Evolutionary conservation across 2,113 vertebrate genomes (phyloP), one percentile per base, ranked within the genome.

Genomic region (Leuciscus idus): DNA sequence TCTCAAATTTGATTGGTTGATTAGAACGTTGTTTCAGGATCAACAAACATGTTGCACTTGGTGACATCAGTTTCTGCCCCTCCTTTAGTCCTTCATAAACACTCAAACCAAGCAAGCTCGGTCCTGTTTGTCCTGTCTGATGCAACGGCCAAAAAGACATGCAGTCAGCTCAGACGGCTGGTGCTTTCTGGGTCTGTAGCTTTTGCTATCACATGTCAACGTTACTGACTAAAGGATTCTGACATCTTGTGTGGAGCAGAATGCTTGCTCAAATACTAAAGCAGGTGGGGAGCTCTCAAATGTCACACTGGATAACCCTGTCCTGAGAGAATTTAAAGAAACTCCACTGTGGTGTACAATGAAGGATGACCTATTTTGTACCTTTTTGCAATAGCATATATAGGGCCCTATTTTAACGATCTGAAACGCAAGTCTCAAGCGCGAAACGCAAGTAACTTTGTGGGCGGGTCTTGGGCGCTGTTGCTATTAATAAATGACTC

Each of bases 181-280:
- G 28, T 21, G 43, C 19, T 83, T 83, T 82, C 46, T 83, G 46
- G 4, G 50, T 57, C 75, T 36, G 17, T 70, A 70, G 62, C 28
- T 28, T 50, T 83, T 83, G 46, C 28, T 55, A 52, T 70, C 26
- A 52, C n/a, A 23, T 70, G 46, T 83, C 81, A 83, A n/a, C 10
- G 19, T 36, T 70, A 83, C 43, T 70, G 62, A 55, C 64, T 83
- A 30, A 52, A 48, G 17, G 61, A 83, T 70, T 66, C 70, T 70
- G 64, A 52, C 64, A 70, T 83, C 11, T 10, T 52, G 3, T 52
- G 43, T 70, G 55, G 62, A 5, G 48, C 6, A 66, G 64, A 70
- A 70, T 83, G 50, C 50, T 78, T 52, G 43, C 64, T 55, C 23
- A 66, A 83, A 70, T 33, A 83, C 46, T 52, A 36, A 82, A 83